Conservation (phyloP, 2,113 vertebrate species). For the Mormoops blainvillei region DNA sequence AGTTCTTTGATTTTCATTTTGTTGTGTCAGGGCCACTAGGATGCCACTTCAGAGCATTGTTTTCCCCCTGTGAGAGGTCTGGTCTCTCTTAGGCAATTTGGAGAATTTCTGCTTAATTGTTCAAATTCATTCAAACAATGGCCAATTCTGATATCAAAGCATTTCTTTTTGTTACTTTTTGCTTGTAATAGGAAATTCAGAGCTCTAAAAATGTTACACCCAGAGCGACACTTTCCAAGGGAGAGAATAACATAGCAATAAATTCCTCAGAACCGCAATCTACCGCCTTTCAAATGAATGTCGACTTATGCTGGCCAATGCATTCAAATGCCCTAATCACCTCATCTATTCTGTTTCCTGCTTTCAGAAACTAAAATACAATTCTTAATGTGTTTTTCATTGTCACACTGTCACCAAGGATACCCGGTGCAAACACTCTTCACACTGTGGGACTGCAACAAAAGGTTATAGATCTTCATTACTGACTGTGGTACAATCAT, state of each 20-base stretch:
- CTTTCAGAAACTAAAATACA: constrained; percentile 61
- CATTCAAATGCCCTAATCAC: constrained; percentile 47
- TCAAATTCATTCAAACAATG: constrained; percentile 20
- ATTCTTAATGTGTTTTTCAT: constrained; percentile 60
- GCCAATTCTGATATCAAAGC: neutral
- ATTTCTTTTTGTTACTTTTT: constrained; percentile 21
- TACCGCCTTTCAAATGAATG: constrained; percentile 55
- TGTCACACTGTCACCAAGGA: constrained; percentile 50
- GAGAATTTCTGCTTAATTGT: neutral
- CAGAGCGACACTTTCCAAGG: neutral
- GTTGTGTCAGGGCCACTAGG: neutral
- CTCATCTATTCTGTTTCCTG: constrained; percentile 46
- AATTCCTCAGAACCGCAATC: constrained; percentile 3
- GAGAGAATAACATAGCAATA: neutral
- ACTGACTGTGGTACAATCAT: constrained; percentile 29
- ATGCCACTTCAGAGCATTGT: neutral
- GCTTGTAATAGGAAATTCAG: constrained; percentile 40
- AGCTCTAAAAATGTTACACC: constrained; percentile 8
- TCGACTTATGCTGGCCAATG: neutral
- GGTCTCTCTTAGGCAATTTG: constrained; percentile 26
- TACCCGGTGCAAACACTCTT: constrained; percentile 53
- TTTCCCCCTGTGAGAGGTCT: neutral
- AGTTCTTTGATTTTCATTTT: constrained; percentile 48
- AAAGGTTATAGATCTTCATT: constrained; percentile 51
- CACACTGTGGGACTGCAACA: constrained; percentile 28